Evolutionary conservation across 2,113 vertebrate genomes (phyloP).

Genomic region (Salvelinus alpinus): DNA sequence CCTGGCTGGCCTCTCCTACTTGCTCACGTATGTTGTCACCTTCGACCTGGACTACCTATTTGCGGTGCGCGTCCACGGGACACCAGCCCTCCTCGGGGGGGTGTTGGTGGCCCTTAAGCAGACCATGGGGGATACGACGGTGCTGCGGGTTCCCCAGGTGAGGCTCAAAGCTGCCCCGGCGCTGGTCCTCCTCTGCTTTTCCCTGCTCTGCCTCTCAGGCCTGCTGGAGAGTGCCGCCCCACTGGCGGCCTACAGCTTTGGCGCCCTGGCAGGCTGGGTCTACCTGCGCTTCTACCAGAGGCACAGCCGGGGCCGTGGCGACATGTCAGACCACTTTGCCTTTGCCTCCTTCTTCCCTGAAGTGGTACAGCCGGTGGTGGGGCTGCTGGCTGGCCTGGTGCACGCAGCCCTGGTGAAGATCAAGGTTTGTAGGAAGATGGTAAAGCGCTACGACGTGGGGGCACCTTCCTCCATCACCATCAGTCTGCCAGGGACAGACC

Average conservation of each 20-base stretch:
- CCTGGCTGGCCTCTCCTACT: conserved; percentile 87
- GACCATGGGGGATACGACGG: conserved; percentile 91
- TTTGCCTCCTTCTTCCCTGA: conserved; percentile 97
- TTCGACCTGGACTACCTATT: conserved; percentile 90
- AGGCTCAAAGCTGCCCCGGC: conserved; percentile 90
- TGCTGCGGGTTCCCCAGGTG: conserved; percentile 90
- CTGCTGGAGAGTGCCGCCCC: conserved; percentile 78
- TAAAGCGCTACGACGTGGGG: conserved; percentile 96
- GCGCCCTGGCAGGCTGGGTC: conserved; percentile 92
- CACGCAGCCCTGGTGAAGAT: conserved; percentile 88
- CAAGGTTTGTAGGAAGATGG: conserved; percentile 92
- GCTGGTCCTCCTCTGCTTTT: conserved; percentile 81
- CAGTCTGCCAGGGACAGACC: conserved; percentile 94
- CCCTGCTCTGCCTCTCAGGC: conserved; percentile 80
- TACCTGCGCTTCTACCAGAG: conserved; percentile 98
- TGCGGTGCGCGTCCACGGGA: conserved; percentile 82
- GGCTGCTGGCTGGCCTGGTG: conserved; percentile 85
- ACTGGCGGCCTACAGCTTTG: conserved; percentile 87
- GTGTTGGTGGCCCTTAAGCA: conserved; percentile 95
- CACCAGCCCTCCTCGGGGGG: conserved; percentile 86
- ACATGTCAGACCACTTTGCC: conserved; percentile 98
- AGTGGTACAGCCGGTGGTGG: conserved; percentile 88
- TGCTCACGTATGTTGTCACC: conserved; percentile 90
- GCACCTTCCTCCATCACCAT: conserved; percentile 97
- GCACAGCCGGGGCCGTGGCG: conserved; percentile 93